Conservation (phyloP, 2,113 vertebrate genomes). For the Paedocypris sp. region DNA sequence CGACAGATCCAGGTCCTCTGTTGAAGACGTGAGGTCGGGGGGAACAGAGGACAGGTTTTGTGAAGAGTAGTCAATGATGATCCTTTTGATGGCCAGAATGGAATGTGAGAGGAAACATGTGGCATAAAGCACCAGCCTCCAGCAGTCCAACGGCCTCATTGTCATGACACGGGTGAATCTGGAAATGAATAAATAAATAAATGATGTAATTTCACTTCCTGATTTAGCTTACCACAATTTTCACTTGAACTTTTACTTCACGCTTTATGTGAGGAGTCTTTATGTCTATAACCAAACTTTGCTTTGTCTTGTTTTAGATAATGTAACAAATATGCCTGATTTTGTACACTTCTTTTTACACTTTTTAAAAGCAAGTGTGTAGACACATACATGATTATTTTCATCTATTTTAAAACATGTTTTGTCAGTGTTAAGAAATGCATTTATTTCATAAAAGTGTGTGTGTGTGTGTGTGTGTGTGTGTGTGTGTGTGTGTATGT, state of each 20-base stretch:
- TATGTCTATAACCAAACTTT: background rate
- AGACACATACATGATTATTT: no score
- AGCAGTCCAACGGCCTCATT: background rate
- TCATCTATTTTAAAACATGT: no score
- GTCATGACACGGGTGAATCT: background rate
- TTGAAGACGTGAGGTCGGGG: constrained; percentile 29
- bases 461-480: no score
- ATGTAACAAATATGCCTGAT: no score
- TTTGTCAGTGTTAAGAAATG: no score
- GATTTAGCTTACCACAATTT: background rate
- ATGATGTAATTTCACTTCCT: background rate
- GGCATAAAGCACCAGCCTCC: background rate
- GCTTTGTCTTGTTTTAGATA: no score
- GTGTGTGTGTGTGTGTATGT: no score
- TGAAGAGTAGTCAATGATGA: constrained; percentile 40
- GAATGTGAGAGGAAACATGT: background rate
- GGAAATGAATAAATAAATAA: background rate
- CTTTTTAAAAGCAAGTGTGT: no score
- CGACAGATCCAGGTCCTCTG: constrained; percentile 61
- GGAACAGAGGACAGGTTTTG: constrained; percentile 50
- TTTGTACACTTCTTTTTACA: no score
- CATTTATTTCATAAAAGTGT: no score
- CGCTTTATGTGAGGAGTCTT: no score
- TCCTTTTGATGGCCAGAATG: background rate
- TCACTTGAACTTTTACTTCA: background rate